Percentiles rank a stretch among this genome's conserved stretches.
Conservation (phyloP, 2,113 vertebrate species). For the Alosa alosa region DNA sequence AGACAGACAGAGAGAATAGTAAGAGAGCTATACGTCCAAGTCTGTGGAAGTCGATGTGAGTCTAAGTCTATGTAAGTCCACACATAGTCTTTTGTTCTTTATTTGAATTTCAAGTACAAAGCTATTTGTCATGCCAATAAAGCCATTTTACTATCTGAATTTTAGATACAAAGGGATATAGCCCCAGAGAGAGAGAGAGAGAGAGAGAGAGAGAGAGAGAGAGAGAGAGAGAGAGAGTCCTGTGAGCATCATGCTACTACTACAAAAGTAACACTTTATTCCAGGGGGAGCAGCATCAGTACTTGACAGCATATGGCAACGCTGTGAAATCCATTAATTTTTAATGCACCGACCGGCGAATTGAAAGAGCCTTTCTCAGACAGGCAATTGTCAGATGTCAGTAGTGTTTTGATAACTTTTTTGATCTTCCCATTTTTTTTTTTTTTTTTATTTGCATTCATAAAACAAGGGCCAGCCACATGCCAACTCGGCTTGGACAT, state of each 20-base stretch:
- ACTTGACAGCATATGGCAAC: conserved; percentile 72
- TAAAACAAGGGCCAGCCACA: conserved; percentile 59
- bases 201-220: neutral
- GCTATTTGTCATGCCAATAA: too few relatives aligned
- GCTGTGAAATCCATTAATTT: conserved; percentile 77
- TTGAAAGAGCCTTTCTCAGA: conserved; percentile 74
- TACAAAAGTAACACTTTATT: conserved; percentile 68
- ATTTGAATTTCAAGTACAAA: too few relatives aligned
- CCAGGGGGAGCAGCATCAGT: conserved; percentile 66
- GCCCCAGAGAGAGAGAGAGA: neutral
- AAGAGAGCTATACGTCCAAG: too few relatives aligned
- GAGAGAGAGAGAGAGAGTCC: neutral
- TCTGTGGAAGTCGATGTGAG: too few relatives aligned
- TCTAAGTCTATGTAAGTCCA: too few relatives aligned
- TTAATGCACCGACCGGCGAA: conserved; percentile 73
- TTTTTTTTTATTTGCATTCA: conserved; percentile 73
- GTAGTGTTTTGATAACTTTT: conserved; percentile 75
- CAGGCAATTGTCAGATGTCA: conserved; percentile 77
- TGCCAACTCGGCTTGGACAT: conserved; percentile 61
- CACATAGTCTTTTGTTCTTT: too few relatives aligned
- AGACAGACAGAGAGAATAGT: too few relatives aligned
- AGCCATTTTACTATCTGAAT: too few relatives aligned
- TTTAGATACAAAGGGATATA: neutral
- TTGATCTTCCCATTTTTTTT: conserved; percentile 56
- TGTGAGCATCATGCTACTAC: conserved; percentile 36